Evolutionary conservation across 2,888 invertebrate genomes (phyloP).

Genomic region (Orthosia gothica): DNA sequence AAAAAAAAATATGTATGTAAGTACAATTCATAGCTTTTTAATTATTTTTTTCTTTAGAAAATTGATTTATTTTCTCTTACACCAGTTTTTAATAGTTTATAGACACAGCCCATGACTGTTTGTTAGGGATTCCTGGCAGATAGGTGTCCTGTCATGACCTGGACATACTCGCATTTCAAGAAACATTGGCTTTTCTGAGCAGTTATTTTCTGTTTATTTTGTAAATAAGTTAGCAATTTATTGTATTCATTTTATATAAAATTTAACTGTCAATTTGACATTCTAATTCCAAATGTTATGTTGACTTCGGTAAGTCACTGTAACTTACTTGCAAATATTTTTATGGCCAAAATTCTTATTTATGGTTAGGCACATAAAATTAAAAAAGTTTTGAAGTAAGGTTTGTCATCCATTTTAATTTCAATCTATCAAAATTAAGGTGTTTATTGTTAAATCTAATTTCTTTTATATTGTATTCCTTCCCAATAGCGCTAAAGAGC

Average conservation of each 20-base stretch:
- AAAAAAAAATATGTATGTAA: too few relatives aligned
- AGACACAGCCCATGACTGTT: conserved; percentile 52
- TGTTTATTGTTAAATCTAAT: too few relatives aligned
- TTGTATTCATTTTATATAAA: conserved; percentile 35
- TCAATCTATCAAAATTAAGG: too few relatives aligned
- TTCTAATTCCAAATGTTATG: conserved; percentile 50
- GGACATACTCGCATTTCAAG: neutral
- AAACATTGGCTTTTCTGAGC: conserved; percentile 6
- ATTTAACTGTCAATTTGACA: conserved; percentile 39
- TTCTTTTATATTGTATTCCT: neutral
- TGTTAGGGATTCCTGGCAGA: neutral
- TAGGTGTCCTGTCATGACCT: neutral
- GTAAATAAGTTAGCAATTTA: conserved; percentile 36
- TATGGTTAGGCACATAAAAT: neutral
- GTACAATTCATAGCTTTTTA: too few relatives aligned
- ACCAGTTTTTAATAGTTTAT: conserved; percentile 57
- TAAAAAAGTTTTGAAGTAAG: neutral
- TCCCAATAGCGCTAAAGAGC: neutral
- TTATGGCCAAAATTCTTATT: neutral
- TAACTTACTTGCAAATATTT: neutral
- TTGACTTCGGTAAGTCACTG: conserved; percentile 17
- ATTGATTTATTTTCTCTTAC: conserved; percentile 51
- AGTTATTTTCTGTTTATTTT: neutral
- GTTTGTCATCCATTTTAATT: neutral
- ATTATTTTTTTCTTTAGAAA: too few relatives aligned